Evolutionary conservation across 1,140 invertebrate species (phyloP).

Genomic region (Asbolus verrucosus): DNA sequence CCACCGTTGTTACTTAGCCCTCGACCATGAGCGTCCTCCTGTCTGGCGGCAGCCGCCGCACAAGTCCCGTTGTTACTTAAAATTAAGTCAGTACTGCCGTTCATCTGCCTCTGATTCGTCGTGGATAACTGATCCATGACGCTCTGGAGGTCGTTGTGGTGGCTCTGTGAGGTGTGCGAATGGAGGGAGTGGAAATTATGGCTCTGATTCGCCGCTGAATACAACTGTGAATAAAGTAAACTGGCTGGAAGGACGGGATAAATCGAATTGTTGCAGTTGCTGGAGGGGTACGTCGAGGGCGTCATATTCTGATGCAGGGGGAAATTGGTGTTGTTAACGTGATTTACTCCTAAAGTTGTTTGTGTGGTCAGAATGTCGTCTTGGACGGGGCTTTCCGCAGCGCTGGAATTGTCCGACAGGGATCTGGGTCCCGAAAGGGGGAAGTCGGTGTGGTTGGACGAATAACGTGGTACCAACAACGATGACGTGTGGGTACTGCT

Average conservation of each 20-base stretch:
- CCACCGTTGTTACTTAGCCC: conserved; percentile 70
- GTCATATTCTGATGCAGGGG: conserved; percentile 70
- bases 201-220: conserved; percentile 81
- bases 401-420: conserved; percentile 83
- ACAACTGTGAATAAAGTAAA: conserved; percentile 85
- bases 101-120: conserved; percentile 69
- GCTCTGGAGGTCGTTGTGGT: conserved; percentile 75
- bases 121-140: conserved; percentile 81
- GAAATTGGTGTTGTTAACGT: conserved; percentile 75
- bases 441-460: conserved; percentile 66
- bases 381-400: conserved; percentile 84
- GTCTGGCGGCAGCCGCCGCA: conserved; percentile 70
- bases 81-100: conserved; percentile 68
- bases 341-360: conserved; percentile 69
- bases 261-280: conserved; percentile 75
- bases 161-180: conserved; percentile 73
- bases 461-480: conserved; percentile 71
- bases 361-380: conserved; percentile 75
- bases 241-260: conserved; percentile 82
- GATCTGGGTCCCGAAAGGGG: conserved; percentile 73
- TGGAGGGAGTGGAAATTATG: conserved; percentile 78
- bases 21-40: conserved; percentile 70
- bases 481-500: conserved; percentile 62
- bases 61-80: conserved; percentile 70
- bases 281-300: conserved; percentile 65